Evolutionary conservation across 2,797 vertebrate genomes (phyloP).

Genomic region (Cossypha polioptera): DNA sequence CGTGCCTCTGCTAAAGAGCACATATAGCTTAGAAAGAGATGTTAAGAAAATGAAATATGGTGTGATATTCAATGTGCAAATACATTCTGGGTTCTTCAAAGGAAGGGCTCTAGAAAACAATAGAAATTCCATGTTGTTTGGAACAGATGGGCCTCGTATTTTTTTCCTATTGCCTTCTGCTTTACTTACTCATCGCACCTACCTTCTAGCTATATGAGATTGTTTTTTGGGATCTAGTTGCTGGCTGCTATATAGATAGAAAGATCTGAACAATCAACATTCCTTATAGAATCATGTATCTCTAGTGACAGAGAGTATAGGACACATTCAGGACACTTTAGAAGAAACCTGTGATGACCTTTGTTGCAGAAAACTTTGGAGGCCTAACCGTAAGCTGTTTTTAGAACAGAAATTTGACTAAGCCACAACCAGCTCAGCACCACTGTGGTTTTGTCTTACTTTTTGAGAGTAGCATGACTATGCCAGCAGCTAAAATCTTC

Average conservation of each 20-base stretch:
- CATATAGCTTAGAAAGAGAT: background rate
- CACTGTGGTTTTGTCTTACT: background rate
- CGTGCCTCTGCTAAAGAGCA: background rate
- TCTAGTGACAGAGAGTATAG: background rate
- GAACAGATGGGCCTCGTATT: background rate
- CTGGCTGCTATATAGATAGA: background rate
- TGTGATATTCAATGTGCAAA: background rate
- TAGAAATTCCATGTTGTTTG: background rate
- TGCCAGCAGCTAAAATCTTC: background rate
- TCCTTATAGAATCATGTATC: background rate
- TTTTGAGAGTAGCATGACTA: background rate
- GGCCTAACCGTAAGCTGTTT: background rate
- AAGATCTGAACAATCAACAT: background rate
- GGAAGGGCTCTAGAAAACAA: background rate
- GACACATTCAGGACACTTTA: background rate
- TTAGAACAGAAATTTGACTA: slow-evolving; percentile 41
- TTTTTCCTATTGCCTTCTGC: background rate
- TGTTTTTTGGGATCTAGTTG: background rate
- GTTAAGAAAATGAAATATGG: background rate
- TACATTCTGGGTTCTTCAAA: background rate
- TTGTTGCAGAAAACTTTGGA: background rate
- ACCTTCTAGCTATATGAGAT: background rate
- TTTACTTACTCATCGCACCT: background rate
- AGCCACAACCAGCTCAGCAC: background rate
- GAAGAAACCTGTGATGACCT: slow-evolving; percentile 22